Evolutionary conservation across 2,888 invertebrate species (phyloP).

Genomic region (Pristionchus japonicus): DNA sequence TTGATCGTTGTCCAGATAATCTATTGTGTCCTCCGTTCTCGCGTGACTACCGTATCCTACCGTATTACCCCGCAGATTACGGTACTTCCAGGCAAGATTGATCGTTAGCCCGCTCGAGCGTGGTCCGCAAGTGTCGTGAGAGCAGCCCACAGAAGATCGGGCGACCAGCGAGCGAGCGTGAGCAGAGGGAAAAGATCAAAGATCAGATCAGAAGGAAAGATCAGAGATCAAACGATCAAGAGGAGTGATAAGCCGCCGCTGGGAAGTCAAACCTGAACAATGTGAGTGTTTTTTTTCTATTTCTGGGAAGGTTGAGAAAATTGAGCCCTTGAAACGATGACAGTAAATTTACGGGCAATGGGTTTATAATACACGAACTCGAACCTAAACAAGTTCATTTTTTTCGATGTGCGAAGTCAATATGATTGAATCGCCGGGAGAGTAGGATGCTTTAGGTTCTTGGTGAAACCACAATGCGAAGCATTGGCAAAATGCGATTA

Average conservation of each 20-base stretch:
- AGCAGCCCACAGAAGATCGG: neutral
- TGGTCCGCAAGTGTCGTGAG: neutral
- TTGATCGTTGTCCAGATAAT: neutral
- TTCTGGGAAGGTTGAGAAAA: too few species aligned
- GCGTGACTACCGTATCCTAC: neutral
- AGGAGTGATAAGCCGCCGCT: neutral
- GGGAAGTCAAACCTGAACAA: conserved; percentile 12
- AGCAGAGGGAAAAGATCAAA: neutral
- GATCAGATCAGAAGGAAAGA: neutral
- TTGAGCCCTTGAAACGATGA: neutral
- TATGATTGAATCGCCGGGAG: neutral
- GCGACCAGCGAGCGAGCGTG: neutral
- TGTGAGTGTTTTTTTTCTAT: neutral
- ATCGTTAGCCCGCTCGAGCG: neutral
- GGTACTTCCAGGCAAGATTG: conserved; percentile 23
- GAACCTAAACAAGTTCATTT: too few species aligned
- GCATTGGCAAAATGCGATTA: neutral
- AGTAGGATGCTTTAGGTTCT: neutral
- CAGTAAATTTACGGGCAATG: neutral
- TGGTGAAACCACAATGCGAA: neutral
- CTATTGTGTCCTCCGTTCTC: neutral
- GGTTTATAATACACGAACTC: neutral
- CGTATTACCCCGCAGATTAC: neutral
- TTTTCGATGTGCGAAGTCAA: neutral
- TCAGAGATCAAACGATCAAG: neutral